Conservation (phyloP, 2,888 invertebrate genomes). For the Silvanus unidentatus region DNA sequence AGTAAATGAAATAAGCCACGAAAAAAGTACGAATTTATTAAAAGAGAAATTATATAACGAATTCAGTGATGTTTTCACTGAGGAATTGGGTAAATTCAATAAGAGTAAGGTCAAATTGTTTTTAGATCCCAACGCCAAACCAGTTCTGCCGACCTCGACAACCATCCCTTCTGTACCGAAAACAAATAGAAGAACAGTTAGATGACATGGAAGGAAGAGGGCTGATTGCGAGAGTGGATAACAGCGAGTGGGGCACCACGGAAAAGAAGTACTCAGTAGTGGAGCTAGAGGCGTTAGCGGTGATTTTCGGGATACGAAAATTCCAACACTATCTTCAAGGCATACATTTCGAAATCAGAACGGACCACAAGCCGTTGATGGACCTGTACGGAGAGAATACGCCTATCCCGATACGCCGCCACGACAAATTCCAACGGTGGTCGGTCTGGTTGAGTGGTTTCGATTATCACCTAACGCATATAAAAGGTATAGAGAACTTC, state of each 20-base stretch:
- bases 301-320: slow-evolving; percentile 31
- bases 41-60: background rate
- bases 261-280: slow-evolving; percentile 7
- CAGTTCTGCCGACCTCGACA: slow-evolving; percentile 7
- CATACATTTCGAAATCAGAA: background rate
- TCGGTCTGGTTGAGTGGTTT: background rate
- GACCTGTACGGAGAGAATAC: background rate
- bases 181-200: slow-evolving; percentile 2
- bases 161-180: slow-evolving; percentile 1
- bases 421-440: background rate
- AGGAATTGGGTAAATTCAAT: slow-evolving; percentile 3
- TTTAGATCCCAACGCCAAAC: slow-evolving; percentile 4
- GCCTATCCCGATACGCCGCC: too few relatives aligned
- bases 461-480: background rate
- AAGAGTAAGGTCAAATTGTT: slow-evolving; percentile 2
- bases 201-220: background rate
- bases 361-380: background rate
- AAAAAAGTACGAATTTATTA: background rate
- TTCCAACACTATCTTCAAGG: slow-evolving; percentile 23
- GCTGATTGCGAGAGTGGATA: background rate
- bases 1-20: background rate
- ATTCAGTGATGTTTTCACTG: slow-evolving; percentile 1
- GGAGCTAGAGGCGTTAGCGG: slow-evolving; percentile 8
- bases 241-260: background rate
- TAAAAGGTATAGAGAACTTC: background rate